phyloP scores from a whole-genome alignment of 2,888 invertebrate genomes.

The Cistogaster globosa region DNA sequence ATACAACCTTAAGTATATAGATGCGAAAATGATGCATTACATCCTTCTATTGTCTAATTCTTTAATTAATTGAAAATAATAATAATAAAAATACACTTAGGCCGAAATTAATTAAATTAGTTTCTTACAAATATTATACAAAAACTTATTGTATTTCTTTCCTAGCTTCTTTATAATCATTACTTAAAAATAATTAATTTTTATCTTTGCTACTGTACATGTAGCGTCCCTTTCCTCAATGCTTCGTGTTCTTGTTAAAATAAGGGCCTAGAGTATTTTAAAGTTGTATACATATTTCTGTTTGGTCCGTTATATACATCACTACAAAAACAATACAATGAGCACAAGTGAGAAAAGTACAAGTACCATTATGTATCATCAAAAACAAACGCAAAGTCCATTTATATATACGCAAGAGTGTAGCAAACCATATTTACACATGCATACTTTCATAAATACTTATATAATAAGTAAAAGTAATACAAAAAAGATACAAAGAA shows the following conservation, averaged over 20 bases:
- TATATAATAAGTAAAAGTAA: neutral
- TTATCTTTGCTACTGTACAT: conserved; percentile 6
- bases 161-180: neutral
- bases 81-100: too few relatives aligned
- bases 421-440: too few relatives aligned
- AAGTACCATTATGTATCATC: conserved; percentile 47
- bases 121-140: too few relatives aligned
- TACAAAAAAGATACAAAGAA: too few relatives aligned
- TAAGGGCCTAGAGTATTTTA: conserved; percentile 67
- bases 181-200: neutral
- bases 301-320: conserved; percentile 44
- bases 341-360: conserved; percentile 42
- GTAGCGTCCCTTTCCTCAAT: conserved; percentile 1
- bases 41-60: too few relatives aligned
- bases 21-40: too few relatives aligned
- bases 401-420: too few relatives aligned
- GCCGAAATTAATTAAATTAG: too few relatives aligned
- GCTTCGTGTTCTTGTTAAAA: conserved; percentile 15
- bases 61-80: too few relatives aligned
- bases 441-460: neutral
- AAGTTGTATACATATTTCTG: conserved; percentile 45
- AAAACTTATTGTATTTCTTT: too few relatives aligned
- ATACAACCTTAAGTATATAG: too few relatives aligned
- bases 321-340: conserved; percentile 26
- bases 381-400: too few relatives aligned